phyloP scores from a whole-genome alignment of 2,888 invertebrate species.

The Erebia ligea region DNA sequence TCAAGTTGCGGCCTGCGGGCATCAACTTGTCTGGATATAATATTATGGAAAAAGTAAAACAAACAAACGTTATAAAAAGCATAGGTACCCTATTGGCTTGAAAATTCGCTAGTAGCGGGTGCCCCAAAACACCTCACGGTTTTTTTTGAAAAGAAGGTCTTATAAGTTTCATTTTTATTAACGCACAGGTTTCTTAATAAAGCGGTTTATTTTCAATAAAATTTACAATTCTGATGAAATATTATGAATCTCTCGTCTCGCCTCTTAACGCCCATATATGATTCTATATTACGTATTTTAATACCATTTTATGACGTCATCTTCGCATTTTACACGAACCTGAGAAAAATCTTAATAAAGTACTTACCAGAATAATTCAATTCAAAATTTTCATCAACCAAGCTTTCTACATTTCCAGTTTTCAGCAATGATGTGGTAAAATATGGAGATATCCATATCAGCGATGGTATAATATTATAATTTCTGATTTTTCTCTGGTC shows the following conservation, averaged over 20 bases:
- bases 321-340: neutral
- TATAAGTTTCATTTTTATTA: slow-evolving; percentile 1
- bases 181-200: slow-evolving; percentile 1
- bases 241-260: neutral
- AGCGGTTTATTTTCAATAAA: slow-evolving; percentile 8
- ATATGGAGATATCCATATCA: neutral
- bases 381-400: too few relatives aligned
- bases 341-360: slow-evolving; percentile 5
- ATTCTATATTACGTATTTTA: slow-evolving; percentile 3
- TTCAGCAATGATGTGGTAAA: neutral
- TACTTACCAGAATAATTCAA: neutral
- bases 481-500: too few relatives aligned
- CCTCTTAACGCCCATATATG: slow-evolving; percentile 1
- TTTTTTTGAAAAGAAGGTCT: neutral
- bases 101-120: too few relatives aligned
- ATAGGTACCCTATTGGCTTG: too few relatives aligned
- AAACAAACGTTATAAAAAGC: too few relatives aligned
- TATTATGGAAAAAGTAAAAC: too few relatives aligned
- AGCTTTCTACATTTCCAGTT: neutral
- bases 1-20: too few relatives aligned
- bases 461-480: too few relatives aligned
- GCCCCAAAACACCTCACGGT: too few relatives aligned
- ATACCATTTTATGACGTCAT: neutral
- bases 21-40: too few relatives aligned
- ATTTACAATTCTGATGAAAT: neutral